Evolutionary conservation across 2,797 vertebrate species (phyloP).

Genomic region (Apogon talboti): DNA sequence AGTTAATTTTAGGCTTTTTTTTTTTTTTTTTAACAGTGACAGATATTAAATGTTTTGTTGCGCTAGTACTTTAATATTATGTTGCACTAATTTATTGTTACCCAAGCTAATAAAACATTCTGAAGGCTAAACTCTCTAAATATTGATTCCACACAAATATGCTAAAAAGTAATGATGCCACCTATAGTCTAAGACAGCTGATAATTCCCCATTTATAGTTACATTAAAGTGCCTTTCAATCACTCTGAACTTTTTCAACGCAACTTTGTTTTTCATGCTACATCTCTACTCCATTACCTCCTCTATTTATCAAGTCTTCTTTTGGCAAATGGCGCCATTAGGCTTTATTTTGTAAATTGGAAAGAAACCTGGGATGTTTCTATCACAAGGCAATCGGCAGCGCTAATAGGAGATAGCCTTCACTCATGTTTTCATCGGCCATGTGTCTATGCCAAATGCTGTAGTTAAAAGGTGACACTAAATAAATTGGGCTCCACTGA

Average conservation of each 20-base stretch:
- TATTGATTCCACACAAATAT: conserved; percentile 72
- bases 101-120: not conserved
- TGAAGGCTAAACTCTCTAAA: conserved; percentile 52
- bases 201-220: conserved; percentile 53
- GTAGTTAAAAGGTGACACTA: conserved; percentile 82
- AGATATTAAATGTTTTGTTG: conserved; percentile 1
- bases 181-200: conserved; percentile 13
- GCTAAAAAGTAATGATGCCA: conserved; percentile 63
- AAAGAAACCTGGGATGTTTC: conserved; percentile 65
- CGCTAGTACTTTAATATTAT: not conserved
- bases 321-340: conserved; percentile 57
- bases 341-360: conserved; percentile 55
- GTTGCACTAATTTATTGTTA: not conserved
- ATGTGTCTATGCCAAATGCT: conserved; percentile 78
- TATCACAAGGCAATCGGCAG: conserved; percentile 73
- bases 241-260: conserved; percentile 52
- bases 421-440: conserved; percentile 67
- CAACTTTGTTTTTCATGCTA: conserved; percentile 43
- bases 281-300: conserved; percentile 40
- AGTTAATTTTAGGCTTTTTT: not conserved
- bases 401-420: conserved; percentile 70
- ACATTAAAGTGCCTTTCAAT: conserved; percentile 72
- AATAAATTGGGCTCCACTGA: conserved; percentile 82
- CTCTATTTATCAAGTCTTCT: conserved; percentile 57
- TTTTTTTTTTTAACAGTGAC: not conserved